These are phyloP conservation scores for Pipistrellus pygmaeus DNA, from an alignment of 2,797 vertebrate genomes.

Conservation along the genomic window DNA sequence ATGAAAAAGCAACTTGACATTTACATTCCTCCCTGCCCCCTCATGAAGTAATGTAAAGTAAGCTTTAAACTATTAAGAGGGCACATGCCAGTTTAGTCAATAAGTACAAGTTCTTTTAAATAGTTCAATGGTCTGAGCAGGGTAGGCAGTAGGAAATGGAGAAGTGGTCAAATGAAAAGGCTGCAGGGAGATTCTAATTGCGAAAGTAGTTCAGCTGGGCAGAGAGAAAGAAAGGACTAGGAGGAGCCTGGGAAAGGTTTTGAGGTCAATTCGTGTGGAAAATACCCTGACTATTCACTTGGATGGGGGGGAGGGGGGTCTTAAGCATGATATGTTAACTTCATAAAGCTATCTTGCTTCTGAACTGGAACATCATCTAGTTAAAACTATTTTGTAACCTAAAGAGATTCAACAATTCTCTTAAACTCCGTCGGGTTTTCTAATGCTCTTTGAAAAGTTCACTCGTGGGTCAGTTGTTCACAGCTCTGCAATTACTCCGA, in stretches of 20 bases:
- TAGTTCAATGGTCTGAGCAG: neutral
- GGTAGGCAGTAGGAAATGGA: neutral
- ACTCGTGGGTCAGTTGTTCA: neutral
- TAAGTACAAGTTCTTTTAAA: constrained; percentile 21
- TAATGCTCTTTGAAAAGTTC: constrained; percentile 14
- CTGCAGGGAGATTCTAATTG: neutral
- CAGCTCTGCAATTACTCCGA: neutral
- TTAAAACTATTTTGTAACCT: constrained; percentile 32
- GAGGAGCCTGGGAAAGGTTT: neutral
- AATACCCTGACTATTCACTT: neutral
- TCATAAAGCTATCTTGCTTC: neutral
- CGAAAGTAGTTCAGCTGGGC: neutral
- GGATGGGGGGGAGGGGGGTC: too few species aligned
- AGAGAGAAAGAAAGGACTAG: neutral
- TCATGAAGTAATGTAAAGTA: neutral
- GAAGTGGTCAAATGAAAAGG: neutral
- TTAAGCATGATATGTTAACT: neutral
- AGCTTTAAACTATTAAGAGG: constrained; percentile 17
- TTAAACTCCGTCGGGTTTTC: neutral
- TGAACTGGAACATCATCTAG: constrained; percentile 12
- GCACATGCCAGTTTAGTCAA: neutral
- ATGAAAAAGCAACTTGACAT: constrained; percentile 42
- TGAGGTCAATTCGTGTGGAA: neutral
- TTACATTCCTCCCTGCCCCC: neutral
- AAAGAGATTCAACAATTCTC: constrained; percentile 35